Conservation (phyloP, 2,797 vertebrate genomes). For the Siniperca undulata region DNA sequence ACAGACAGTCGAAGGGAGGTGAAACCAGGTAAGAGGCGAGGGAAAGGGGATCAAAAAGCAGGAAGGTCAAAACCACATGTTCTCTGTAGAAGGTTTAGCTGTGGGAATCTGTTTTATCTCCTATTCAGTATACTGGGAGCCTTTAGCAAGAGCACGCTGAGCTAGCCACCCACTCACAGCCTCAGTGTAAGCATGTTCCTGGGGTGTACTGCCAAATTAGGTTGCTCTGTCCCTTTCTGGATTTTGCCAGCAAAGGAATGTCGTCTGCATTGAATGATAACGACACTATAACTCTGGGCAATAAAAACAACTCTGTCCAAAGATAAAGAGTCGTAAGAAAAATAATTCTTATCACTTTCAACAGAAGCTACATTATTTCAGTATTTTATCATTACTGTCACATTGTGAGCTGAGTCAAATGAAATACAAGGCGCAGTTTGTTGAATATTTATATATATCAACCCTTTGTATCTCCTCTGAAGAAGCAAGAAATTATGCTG, state of each 20-base stretch:
- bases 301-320: constrained; percentile 54
- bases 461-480: constrained; percentile 43
- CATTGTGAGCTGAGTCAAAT: constrained; percentile 48
- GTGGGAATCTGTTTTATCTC: constrained; percentile 53
- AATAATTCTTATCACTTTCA: constrained; percentile 68
- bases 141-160: constrained; percentile 53
- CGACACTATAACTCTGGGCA: constrained; percentile 47
- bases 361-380: constrained; percentile 64
- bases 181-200: constrained; percentile 54
- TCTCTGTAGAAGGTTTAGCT: constrained; percentile 23
- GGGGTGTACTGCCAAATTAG: constrained; percentile 58
- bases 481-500: constrained; percentile 28
- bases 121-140: constrained; percentile 13
- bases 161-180: constrained; percentile 60
- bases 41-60: constrained; percentile 38
- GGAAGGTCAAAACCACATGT: constrained; percentile 53
- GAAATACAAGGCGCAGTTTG: constrained; percentile 51
- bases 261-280: constrained; percentile 68
- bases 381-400: constrained; percentile 71
- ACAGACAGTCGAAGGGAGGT: constrained; percentile 9
- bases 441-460: constrained; percentile 59
- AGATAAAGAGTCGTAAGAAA: constrained; percentile 59
- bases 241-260: constrained; percentile 55
- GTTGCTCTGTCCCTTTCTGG: constrained; percentile 47
- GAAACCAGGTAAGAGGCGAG: constrained; percentile 35